phyloP scores from a whole-genome alignment of 2,797 vertebrate genomes.

The Aphelocoma californica region DNA sequence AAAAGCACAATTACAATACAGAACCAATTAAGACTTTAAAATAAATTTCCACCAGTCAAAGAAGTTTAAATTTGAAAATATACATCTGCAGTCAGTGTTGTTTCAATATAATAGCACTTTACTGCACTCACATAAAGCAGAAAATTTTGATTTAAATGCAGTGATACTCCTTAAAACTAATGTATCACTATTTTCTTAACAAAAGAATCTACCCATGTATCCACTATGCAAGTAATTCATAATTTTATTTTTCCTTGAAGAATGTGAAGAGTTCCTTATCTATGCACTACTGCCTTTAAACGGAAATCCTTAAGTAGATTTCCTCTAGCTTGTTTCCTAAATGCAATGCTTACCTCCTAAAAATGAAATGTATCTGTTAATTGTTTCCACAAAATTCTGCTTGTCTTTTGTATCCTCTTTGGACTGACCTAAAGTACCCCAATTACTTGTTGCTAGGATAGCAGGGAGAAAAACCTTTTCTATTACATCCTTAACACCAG shows the following conservation, averaged over 20 bases:
- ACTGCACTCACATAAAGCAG: background rate
- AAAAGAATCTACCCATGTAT: background rate
- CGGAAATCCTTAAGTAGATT: background rate
- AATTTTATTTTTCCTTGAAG: background rate
- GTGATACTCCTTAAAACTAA: background rate
- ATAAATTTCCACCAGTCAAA: background rate
- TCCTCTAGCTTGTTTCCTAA: background rate
- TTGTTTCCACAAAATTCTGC: constrained; percentile 74
- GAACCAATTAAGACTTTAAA: background rate
- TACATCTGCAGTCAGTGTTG: background rate
- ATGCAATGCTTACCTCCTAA: constrained; percentile 77
- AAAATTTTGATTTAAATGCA: background rate
- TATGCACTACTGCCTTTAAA: background rate
- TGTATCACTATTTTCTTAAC: background rate
- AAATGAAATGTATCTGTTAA: constrained; percentile 75
- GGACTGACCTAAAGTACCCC: constrained; percentile 78
- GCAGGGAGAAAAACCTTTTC: constrained; percentile 75
- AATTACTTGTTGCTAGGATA: constrained; percentile 74
- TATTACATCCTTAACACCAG: constrained; percentile 70
- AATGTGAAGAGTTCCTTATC: background rate
- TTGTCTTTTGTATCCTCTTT: constrained; percentile 75
- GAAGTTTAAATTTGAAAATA: background rate
- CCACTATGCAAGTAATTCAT: background rate
- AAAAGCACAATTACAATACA: background rate
- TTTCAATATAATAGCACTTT: background rate